Conservation (phyloP, 2,113 vertebrate species). For the Apistogramma diplotaenia region DNA sequence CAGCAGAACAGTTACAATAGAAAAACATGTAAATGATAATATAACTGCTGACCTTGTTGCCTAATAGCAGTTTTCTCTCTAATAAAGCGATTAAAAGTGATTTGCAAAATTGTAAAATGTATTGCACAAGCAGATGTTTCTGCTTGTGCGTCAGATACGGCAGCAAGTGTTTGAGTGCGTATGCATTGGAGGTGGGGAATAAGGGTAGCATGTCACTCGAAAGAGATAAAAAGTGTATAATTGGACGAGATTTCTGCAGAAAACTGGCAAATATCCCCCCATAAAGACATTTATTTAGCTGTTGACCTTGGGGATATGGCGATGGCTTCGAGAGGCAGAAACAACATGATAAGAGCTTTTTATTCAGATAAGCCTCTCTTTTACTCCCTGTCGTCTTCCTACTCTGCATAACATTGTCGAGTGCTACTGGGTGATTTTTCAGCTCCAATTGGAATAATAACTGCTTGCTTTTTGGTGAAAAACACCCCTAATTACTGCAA, state of each 20-base stretch:
- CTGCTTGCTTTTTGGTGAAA: conserved; percentile 49
- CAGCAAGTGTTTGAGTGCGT: background rate
- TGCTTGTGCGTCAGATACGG: background rate
- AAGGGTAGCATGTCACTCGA: background rate
- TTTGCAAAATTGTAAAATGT: background rate
- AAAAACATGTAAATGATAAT: background rate
- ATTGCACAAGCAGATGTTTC: background rate
- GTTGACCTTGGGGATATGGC: conserved; percentile 53
- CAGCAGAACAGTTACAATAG: background rate
- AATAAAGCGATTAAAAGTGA: background rate
- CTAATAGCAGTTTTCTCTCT: background rate
- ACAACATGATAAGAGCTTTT: conserved; percentile 58
- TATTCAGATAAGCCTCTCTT: conserved; percentile 55
- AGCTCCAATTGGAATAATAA: conserved; percentile 61
- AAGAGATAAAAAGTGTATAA: conserved; percentile 18
- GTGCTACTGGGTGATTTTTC: conserved; percentile 53
- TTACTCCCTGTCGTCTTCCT: conserved; percentile 21
- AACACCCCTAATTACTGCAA: conserved; percentile 59
- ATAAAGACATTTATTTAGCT: conserved; percentile 60
- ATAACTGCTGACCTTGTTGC: background rate
- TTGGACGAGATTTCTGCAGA: conserved; percentile 22
- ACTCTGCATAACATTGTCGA: conserved; percentile 40
- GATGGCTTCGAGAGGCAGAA: conserved; percentile 34
- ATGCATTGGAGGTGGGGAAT: background rate
- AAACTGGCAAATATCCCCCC: conserved; percentile 20